Conservation (phyloP, 2,113 vertebrate species). For the Scatophagus argus region DNA sequence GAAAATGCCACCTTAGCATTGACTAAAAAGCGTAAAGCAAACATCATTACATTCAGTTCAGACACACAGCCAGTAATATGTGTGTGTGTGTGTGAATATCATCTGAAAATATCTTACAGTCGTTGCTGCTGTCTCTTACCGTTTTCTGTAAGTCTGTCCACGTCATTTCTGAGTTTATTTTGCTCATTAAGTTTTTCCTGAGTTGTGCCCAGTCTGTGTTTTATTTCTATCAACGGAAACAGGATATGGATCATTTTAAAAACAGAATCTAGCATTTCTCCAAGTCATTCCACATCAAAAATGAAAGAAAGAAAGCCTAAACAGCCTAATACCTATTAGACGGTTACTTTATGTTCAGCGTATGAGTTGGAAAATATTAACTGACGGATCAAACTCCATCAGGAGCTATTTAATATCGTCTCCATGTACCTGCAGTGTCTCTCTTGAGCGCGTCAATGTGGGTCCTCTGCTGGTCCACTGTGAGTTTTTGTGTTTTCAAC, state of each 20-base stretch:
- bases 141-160: neutral
- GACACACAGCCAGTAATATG: neutral
- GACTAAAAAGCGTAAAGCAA: neutral
- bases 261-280: neutral
- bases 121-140: too few relatives aligned
- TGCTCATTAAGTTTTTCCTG: neutral
- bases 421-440: neutral
- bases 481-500: neutral
- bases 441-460: neutral
- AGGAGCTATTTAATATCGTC: neutral
- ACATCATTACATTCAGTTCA: neutral
- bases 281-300: neutral
- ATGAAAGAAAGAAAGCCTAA: neutral
- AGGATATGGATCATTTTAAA: neutral
- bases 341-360: too few relatives aligned
- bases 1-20: slow-evolving; percentile 22
- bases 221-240: neutral
- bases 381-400: neutral
- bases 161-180: neutral
- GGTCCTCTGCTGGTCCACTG: neutral
- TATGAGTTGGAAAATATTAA: too few relatives aligned
- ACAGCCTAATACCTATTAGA: neutral
- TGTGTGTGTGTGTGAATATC: too few relatives aligned
- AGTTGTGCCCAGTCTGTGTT: neutral
- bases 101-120: too few relatives aligned